A percentile compares a stretch with the other conserved stretches of the same genome.
Conservation (phyloP, 1,140 invertebrate species). For the Drosophila erecta region DNA sequence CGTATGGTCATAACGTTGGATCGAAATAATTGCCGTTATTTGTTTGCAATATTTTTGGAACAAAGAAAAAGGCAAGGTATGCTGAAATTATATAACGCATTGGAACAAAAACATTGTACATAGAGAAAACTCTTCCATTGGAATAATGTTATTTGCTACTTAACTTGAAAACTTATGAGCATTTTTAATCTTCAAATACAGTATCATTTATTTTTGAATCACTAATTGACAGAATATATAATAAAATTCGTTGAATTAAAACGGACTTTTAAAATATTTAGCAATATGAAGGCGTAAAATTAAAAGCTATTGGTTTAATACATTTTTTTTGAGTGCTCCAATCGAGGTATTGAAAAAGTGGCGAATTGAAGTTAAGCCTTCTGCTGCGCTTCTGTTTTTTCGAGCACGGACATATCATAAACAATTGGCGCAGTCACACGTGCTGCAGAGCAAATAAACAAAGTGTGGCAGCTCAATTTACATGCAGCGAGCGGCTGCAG, state of each 20-base stretch:
- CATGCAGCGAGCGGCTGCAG: conserved; percentile 44
- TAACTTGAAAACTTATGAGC: background rate
- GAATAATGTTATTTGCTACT: background rate
- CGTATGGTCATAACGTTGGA: conserved; percentile 16
- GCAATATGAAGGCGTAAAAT: too few relatives aligned
- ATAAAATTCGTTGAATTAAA: too few relatives aligned
- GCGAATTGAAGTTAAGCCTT: conserved; percentile 18
- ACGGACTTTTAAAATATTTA: too few relatives aligned
- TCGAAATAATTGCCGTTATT: conserved; percentile 25
- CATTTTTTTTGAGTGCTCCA: background rate
- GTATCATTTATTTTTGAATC: too few relatives aligned
- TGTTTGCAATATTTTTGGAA: conserved; percentile 24
- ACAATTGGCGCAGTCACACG: conserved; percentile 64
- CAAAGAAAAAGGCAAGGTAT: conserved; percentile 1
- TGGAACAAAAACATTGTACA: background rate
- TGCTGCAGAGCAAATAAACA: conserved; percentile 72
- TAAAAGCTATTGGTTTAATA: too few relatives aligned
- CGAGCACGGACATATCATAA: conserved; percentile 36
- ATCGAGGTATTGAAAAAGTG: conserved; percentile 17
- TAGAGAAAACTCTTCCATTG: background rate
- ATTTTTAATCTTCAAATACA: too few relatives aligned
- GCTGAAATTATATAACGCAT: conserved; percentile 10
- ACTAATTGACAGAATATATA: too few relatives aligned
- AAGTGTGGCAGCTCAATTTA: conserved; percentile 68
- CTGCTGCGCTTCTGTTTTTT: conserved; percentile 9